These are phyloP conservation scores for Pampusana beccarii DNA, from an alignment of 2,113 vertebrate genomes.

Conservation along the genomic window DNA sequence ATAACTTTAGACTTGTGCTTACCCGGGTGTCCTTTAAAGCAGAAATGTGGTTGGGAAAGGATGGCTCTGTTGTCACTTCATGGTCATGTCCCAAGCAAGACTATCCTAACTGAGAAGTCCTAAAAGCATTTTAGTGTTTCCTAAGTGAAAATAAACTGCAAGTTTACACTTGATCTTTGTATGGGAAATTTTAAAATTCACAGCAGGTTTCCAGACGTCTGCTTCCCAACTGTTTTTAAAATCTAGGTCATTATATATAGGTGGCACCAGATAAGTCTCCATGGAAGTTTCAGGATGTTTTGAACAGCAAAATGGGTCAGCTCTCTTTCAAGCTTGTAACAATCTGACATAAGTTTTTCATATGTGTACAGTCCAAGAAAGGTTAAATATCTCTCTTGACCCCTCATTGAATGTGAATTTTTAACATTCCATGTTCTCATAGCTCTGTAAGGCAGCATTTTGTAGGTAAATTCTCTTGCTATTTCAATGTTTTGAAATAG, in stretches of 20 bases:
- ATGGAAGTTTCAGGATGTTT: conserved; percentile 18
- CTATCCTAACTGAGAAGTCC: neutral
- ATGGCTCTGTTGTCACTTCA: neutral
- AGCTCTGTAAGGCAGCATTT: neutral
- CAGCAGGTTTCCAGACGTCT: conserved; percentile 43
- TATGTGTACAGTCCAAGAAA: neutral
- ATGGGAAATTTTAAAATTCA: conserved; percentile 15
- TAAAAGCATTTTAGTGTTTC: neutral
- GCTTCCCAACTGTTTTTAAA: conserved; percentile 43
- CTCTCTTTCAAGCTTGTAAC: neutral
- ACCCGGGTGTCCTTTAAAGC: neutral
- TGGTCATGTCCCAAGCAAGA: neutral
- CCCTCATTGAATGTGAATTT: neutral
- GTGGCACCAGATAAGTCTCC: conserved; percentile 6
- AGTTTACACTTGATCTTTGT: neutral
- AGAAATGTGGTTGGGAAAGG: neutral
- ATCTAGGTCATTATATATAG: conserved; percentile 61
- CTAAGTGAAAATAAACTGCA: neutral
- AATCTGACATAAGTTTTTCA: neutral
- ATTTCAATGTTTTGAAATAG: neutral
- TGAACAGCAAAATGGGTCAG: conserved; percentile 7
- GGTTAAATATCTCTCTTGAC: conserved; percentile 9
- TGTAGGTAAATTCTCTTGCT: neutral
- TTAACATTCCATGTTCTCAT: neutral
- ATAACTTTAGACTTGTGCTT: neutral